Conservation (phyloP, 2,113 vertebrate species). For the Drymodes brunneopygia region DNA sequence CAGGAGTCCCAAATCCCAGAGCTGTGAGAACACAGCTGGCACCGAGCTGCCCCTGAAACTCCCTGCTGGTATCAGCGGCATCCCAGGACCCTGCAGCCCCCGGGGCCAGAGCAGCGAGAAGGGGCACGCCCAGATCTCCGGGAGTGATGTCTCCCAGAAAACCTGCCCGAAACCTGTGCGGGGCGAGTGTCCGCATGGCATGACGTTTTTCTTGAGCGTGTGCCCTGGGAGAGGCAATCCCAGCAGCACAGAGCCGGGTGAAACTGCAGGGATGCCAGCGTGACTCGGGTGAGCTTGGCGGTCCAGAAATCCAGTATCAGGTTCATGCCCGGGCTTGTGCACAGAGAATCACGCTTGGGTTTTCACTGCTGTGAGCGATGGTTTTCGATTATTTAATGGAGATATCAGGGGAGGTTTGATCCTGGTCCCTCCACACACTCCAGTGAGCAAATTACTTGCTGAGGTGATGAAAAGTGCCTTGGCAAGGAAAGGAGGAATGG, state of each 20-base stretch:
- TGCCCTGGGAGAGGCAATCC: background rate
- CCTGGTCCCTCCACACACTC: background rate
- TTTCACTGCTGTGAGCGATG: constrained; percentile 6
- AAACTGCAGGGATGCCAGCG: background rate
- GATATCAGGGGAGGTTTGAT: background rate
- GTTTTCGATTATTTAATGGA: background rate
- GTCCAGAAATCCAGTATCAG: constrained; percentile 34
- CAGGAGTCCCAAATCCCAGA: background rate
- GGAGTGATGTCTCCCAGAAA: background rate
- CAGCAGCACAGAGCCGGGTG: background rate
- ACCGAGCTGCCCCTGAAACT: background rate
- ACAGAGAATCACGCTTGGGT: background rate
- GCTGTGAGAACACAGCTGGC: constrained; percentile 37
- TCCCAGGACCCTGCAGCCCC: background rate
- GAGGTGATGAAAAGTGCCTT: background rate
- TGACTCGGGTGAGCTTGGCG: background rate
- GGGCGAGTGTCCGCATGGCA: background rate
- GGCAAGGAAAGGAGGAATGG: background rate
- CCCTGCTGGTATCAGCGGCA: background rate
- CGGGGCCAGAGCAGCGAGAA: background rate
- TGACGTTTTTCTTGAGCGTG: background rate
- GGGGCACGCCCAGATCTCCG: background rate
- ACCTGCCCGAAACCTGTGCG: background rate
- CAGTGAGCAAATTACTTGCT: background rate
- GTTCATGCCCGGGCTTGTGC: constrained; percentile 32